Evolutionary conservation across 2,888 invertebrate genomes (phyloP), one percentile per base, ranked within the genome.

Genomic region (Dasysyrphus albostriatus): DNA sequence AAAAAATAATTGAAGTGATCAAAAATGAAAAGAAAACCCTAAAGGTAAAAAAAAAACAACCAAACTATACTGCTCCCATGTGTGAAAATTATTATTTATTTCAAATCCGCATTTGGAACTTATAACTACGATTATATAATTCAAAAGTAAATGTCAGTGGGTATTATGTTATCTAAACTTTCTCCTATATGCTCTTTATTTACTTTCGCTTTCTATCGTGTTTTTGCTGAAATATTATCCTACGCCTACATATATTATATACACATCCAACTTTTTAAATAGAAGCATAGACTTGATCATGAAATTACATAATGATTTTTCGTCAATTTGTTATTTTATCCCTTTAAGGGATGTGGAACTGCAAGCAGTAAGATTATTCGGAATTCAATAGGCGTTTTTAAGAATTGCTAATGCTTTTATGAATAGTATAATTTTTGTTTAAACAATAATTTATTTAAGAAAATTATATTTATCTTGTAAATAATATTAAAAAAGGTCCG

Each of bases 1-100:
- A 56, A 70, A 49, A 42, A 63, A 67, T 49, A 42, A 75, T 79
- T 80, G 67, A 75, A 80, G 75, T 79, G 80, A 76, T 75, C 63
- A 63, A 29, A 63, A 29, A 61, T 49, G 56, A 29, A 58, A 69
- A 78, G 29, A 51, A 78, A 24, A 3, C 24, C 24, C 24, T 24
- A 24, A 24, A 24, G 3, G 24, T 2, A 24, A 24, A 24, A 24
- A 32, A 44, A 29, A 47, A 47, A 24, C 14, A 72, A 65, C 19
- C 4, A 39, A 58, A 75, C 24, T 2, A 24, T 24, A n/a, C 69
- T 39, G 54, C 75, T 81, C 69, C 63, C 63, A 63, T 63, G 58
- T 75, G 69, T 70, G 74, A 42, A n/a, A 47, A 51, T 10, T 69
- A 51, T 10, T 69, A 54, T 67, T 69, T 34, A 49, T 81, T 74